Conservation (phyloP, 53 echinoderm and acorn worm genomes). For the Apostichopus leukothele region DNA sequence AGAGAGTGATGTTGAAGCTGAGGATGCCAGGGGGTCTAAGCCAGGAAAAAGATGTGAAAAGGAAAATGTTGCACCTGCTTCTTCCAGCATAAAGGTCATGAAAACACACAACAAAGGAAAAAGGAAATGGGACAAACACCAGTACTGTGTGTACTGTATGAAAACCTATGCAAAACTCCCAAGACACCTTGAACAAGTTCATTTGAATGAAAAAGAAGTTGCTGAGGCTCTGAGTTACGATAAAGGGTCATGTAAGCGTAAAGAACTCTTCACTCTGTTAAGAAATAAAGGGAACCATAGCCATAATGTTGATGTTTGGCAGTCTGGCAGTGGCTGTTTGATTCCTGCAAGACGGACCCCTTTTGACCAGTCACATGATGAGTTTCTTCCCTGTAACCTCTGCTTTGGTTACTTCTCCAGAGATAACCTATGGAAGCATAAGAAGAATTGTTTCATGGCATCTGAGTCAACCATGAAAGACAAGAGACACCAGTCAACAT, state of each 20-base stretch:
- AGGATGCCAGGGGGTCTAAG: too few species aligned
- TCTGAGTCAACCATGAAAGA: neutral
- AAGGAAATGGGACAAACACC: slow-evolving; percentile 59
- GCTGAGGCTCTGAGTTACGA: slow-evolving; percentile 20
- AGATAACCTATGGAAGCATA: slow-evolving; percentile 47
- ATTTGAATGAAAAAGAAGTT: slow-evolving; percentile 34
- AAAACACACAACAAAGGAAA: slow-evolving; percentile 42
- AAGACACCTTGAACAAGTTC: slow-evolving; percentile 43
- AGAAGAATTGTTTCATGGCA: slow-evolving; percentile 11
- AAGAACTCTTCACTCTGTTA: slow-evolving; percentile 2
- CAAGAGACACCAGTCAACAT: neutral
- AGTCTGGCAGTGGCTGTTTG: slow-evolving; percentile 15
- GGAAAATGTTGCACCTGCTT: too few species aligned
- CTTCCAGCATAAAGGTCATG: neutral
- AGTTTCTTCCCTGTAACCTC: slow-evolving; percentile 35
- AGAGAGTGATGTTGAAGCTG: too few species aligned
- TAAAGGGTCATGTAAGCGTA: slow-evolving; percentile 7
- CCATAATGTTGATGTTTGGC: slow-evolving; percentile 39
- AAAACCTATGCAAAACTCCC: slow-evolving; percentile 44
- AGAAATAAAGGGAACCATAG: slow-evolving; percentile 55
- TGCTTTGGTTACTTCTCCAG: slow-evolving; percentile 49
- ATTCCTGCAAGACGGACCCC: slow-evolving; percentile 26
- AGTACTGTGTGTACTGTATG: slow-evolving; percentile 48
- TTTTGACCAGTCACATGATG: neutral
- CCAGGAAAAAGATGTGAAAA: too few species aligned